Evolutionary conservation across 30 jellyfish, hydroid and myxozoan species (phyloP).

Genomic region (Aurelia aurita): DNA sequence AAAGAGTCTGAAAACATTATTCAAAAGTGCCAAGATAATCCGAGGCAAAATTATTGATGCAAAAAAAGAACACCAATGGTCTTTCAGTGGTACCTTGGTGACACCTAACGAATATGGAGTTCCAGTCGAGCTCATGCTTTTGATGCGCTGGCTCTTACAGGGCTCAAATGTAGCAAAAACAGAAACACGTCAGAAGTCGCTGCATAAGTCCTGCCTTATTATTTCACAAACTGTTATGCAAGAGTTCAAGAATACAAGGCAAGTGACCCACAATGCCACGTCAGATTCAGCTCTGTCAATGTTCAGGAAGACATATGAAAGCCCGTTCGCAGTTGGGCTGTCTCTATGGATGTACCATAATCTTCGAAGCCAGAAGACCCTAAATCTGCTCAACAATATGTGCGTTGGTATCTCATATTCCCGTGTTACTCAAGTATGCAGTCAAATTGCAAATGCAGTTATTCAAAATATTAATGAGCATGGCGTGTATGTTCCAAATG

Average conservation of each 20-base stretch:
- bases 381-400: constrained; percentile 5
- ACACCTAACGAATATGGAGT: neutral
- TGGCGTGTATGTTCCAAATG: neutral
- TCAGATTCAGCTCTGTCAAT: neutral
- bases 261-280: neutral
- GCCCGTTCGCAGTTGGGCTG: neutral
- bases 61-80: too few relatives aligned
- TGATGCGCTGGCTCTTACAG: neutral
- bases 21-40: constrained; percentile 1
- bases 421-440: constrained; percentile 26
- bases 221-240: neutral
- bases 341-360: constrained; percentile 3
- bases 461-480: neutral
- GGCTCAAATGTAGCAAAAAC: neutral
- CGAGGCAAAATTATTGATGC: neutral
- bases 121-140: constrained; percentile 6
- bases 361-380: constrained; percentile 5
- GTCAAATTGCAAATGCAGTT: constrained; percentile 7
- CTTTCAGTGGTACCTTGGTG: neutral
- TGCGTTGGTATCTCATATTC: constrained; percentile 9
- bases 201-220: neutral
- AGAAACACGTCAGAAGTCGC: neutral
- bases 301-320: constrained; percentile 1
- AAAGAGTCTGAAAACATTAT: constrained; percentile 1
- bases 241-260: neutral